Base-by-base conservation (phyloP, 2,888 invertebrate species). In the Metalampra italica region DNA sequence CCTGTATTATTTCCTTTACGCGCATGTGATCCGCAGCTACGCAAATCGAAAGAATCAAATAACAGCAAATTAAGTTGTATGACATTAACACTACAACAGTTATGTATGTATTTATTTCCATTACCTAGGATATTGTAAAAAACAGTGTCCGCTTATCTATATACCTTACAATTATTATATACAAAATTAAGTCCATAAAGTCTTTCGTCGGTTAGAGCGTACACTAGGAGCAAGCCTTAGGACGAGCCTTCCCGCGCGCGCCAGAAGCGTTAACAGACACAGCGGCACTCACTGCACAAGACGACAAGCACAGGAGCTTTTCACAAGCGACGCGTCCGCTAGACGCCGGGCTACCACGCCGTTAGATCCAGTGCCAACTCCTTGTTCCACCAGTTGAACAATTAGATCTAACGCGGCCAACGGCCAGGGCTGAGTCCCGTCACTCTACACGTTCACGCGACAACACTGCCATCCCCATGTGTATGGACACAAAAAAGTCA, bases 91-190 rank as follows among this genome's bases (percentile, higher is more conserved):
- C 84, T 87, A 88, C 85, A 85, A 87, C 84, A 86, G 82, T 85
- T 82, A 84, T 76, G 78, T 77, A 78, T 77, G 78, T 78, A 75
- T 75, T 73, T 74, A 75, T 78, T 74, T 76, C 74, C 71, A 77
- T 81, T 81, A 80, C 73, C 77, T 87, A 87, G 69, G 74, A 86
- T 88, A 88, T 86, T 84, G 85, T 89, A 88, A 86, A 88, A 89
- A 89, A 89, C 85, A 81, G 84, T 84, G 75, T 83, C 75, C 71
- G 77, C 82, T 83, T 84, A 85, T 63, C 73, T 81, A 78, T 3
- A 67, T 76, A 78, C 64, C 86, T 87, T 84, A 86, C 56, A 66
- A 74, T 74, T 83, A 84, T 73, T 87, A 86, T 87, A 71, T 86
- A 88, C 86, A 88, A 82, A 80, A 82, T 85, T 78, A 85, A 83